Percentiles rank a stretch among this genome's conserved stretches.
Evolutionary conservation across 2,888 invertebrate species (phyloP).

Genomic region (Spisula solida): DNA sequence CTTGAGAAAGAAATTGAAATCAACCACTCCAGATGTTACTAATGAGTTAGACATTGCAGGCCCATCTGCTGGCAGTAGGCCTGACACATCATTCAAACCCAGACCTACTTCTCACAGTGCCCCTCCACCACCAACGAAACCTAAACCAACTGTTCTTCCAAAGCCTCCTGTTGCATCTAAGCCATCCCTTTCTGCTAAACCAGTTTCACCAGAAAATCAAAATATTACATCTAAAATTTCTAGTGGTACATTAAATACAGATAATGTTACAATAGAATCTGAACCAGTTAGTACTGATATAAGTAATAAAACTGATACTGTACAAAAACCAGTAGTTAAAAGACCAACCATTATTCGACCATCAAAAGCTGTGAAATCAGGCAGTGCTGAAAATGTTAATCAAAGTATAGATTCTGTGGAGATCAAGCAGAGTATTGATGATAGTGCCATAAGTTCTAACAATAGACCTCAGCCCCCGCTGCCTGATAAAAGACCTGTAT

Average conservation of each 20-base stretch:
- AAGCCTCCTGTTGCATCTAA: conserved; percentile 70
- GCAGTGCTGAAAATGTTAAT: conserved; percentile 58
- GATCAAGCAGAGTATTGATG: conserved; percentile 45
- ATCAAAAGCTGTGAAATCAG: conserved; percentile 50
- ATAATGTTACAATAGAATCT: neutral
- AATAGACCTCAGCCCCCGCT: conserved; percentile 63
- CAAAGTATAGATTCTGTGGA: conserved; percentile 17
- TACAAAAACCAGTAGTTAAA: conserved; percentile 57
- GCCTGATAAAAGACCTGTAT: conserved; percentile 73
- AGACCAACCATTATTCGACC: conserved; percentile 78
- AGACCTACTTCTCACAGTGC: conserved; percentile 34
- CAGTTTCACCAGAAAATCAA: neutral
- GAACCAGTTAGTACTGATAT: neutral
- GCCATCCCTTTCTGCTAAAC: conserved; percentile 51
- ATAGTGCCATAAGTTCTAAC: conserved; percentile 41
- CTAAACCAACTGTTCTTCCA: conserved; percentile 72
- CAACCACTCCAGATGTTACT: conserved; percentile 52
- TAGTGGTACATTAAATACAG: neutral
- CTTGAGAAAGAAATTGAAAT: conserved; percentile 67
- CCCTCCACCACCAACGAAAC: conserved; percentile 48
- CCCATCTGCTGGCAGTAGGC: conserved; percentile 39
- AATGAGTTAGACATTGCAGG: conserved; percentile 10
- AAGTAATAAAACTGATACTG: conserved; percentile 6
- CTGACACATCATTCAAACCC: conserved; percentile 27
- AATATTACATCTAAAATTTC: neutral